Percentiles rank a stretch among this genome's conserved stretches.
phyloP scores from a whole-genome alignment of 2,888 invertebrate genomes.

The Drosophila cyrtoloma region DNA sequence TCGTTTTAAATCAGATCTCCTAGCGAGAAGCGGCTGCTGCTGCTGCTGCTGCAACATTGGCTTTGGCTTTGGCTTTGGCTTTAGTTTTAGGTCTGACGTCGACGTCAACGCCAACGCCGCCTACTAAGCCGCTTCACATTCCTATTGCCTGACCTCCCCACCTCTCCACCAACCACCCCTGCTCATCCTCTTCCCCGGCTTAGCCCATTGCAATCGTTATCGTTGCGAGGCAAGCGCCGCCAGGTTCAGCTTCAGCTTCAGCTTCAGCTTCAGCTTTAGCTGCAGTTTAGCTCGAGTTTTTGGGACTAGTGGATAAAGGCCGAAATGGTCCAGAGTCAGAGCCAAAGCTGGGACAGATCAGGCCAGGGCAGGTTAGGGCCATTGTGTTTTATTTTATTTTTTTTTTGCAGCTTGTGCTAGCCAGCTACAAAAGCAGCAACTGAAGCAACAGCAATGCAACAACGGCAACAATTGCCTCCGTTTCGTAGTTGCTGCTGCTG shows the following conservation, averaged over 20 bases:
- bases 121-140: conserved; percentile 62
- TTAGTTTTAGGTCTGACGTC: conserved; percentile 20
- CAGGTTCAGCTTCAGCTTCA: conserved; percentile 22
- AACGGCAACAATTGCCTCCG: conserved; percentile 56
- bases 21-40: conserved; percentile 32
- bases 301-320: conserved; percentile 46
- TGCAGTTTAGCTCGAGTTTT: conserved; percentile 21
- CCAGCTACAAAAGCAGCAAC: conserved; percentile 4
- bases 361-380: conserved; percentile 69
- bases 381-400: conserved; percentile 53
- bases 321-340: conserved; percentile 45
- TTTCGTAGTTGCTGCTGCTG: conserved; percentile 48
- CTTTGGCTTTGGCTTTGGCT: background rate
- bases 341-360: conserved; percentile 46
- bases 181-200: background rate
- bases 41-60: conserved; percentile 7
- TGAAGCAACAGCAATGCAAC: conserved; percentile 21
- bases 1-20: conserved; percentile 83
- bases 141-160: conserved; percentile 37
- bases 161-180: background rate
- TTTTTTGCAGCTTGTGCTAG: conserved; percentile 30
- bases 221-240: conserved; percentile 53
- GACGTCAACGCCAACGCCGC: conserved; percentile 57
- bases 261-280: conserved; percentile 9
- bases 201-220: conserved; percentile 45